Evolutionary conservation across 2,113 vertebrate genomes (phyloP).

Genomic region (Odontesthes bonariensis): DNA sequence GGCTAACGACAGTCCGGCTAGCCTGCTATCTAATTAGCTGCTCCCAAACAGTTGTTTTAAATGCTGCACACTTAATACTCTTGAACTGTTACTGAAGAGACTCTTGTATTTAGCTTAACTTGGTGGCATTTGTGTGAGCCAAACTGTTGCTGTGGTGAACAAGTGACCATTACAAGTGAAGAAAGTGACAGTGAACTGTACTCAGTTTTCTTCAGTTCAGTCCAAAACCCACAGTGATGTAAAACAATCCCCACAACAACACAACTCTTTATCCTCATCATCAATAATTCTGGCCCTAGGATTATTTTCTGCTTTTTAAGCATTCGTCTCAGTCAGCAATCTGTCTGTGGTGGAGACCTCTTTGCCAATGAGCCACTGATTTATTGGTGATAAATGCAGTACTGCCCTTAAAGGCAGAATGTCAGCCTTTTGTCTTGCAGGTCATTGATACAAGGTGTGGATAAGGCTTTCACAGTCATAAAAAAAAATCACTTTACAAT

Average conservation of each 20-base stretch:
- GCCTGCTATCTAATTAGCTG: conserved; percentile 2
- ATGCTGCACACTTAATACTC: background rate
- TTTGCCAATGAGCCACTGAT: background rate
- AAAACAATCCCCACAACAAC: background rate
- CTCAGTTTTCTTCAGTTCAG: background rate
- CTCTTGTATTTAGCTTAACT: background rate
- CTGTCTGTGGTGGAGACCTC: conserved; percentile 1
- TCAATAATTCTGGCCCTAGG: conserved; percentile 20
- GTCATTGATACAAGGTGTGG: background rate
- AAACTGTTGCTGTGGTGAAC: conserved; percentile 43
- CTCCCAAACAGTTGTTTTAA: background rate
- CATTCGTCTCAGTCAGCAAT: conserved; percentile 23
- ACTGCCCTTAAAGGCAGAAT: background rate
- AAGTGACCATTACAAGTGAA: background rate
- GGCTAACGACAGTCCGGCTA: conserved; percentile 43
- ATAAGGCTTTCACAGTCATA: background rate
- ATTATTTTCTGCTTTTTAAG: conserved; percentile 1
- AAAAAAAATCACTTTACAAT: background rate
- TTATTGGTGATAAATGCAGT: conserved; percentile 17
- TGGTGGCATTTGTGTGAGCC: background rate
- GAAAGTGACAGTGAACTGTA: background rate
- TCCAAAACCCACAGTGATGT: background rate
- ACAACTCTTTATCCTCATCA: background rate
- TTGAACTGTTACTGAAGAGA: background rate
- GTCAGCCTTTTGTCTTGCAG: no score